Percentiles rank a stretch among this genome's conserved stretches.
These are phyloP conservation scores for Brachyhypopomus occidentalis DNA, from an alignment of 2,113 vertebrate species.

Conservation along the genomic window DNA sequence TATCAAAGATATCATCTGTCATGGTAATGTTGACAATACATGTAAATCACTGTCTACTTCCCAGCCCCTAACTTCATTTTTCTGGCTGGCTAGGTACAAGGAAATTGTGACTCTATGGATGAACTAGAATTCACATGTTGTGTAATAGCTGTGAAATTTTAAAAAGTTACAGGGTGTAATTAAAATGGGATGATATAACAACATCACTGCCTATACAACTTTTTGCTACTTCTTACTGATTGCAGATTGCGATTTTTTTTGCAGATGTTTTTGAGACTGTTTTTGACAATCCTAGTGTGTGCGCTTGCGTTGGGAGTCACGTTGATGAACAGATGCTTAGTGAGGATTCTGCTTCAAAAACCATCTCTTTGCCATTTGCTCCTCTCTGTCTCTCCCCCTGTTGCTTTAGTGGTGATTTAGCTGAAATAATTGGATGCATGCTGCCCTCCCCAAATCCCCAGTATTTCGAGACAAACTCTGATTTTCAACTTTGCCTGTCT, in stretches of 20 bases:
- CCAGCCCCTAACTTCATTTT: not conserved
- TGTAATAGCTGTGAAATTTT: conserved; percentile 14
- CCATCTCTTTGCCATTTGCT: not conserved
- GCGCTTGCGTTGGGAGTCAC: too few relatives aligned
- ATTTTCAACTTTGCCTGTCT: conserved; percentile 71
- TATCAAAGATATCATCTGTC: not conserved
- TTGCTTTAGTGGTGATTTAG: conserved; percentile 58
- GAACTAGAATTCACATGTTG: not conserved
- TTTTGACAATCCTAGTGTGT: not conserved
- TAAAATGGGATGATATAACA: not conserved
- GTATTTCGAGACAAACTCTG: conserved; percentile 70
- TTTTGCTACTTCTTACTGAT: not conserved
- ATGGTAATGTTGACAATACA: not conserved
- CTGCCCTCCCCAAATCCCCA: conserved; percentile 74
- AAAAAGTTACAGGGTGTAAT: conserved; percentile 5
- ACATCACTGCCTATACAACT: not conserved
- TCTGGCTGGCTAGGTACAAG: not conserved
- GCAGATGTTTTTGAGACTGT: not conserved
- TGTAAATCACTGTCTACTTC: not conserved
- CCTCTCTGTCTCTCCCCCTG: conserved; percentile 12
- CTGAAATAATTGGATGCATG: conserved; percentile 77
- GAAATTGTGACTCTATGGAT: not conserved
- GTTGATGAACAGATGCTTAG: too few relatives aligned
- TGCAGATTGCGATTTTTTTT: not conserved
- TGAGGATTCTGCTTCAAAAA: not conserved